Percentiles rank a stretch among this genome's conserved stretches.
Evolutionary conservation across 2,797 vertebrate species (phyloP).

Genomic region (Moxostoma hubbsi): DNA sequence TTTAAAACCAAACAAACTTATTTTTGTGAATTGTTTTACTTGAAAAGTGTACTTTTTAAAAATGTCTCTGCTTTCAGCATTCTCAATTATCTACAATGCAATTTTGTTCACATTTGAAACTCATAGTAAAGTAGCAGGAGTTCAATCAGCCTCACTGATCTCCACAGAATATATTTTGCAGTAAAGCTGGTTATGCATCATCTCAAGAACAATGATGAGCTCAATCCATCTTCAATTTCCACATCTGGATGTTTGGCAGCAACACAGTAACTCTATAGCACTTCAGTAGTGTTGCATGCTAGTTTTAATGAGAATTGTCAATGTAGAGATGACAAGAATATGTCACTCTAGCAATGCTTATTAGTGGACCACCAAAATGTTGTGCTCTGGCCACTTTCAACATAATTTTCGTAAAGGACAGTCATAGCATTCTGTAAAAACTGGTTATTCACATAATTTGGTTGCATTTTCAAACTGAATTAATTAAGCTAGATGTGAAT

Average conservation of each 20-base stretch:
- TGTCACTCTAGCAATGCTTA: neutral
- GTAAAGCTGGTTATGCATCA: slow-evolving; percentile 78
- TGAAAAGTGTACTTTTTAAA: too few species aligned
- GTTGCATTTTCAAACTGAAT: too few species aligned
- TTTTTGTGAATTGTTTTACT: too few species aligned
- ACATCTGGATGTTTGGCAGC: slow-evolving; percentile 52
- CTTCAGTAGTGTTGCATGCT: neutral
- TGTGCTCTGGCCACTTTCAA: neutral
- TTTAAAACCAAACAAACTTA: too few species aligned
- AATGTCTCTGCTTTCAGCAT: neutral
- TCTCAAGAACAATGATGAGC: slow-evolving; percentile 64
- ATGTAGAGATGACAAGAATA: neutral
- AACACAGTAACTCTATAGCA: neutral
- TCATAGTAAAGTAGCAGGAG: slow-evolving; percentile 67
- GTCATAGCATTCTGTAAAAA: too few species aligned
- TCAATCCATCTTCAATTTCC: slow-evolving; percentile 56
- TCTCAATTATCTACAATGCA: neutral
- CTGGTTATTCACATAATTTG: too few species aligned
- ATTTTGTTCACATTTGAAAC: slow-evolving; percentile 50
- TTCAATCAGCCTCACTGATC: slow-evolving; percentile 69
- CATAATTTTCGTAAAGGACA: too few species aligned
- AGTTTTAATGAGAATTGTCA: slow-evolving; percentile 3
- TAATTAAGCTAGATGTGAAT: too few species aligned
- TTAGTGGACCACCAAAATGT: neutral
- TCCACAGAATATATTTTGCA: slow-evolving; percentile 80